Base-by-base conservation (phyloP, 2,888 invertebrate genomes). In the Yponomeuta sedellus region DNA sequence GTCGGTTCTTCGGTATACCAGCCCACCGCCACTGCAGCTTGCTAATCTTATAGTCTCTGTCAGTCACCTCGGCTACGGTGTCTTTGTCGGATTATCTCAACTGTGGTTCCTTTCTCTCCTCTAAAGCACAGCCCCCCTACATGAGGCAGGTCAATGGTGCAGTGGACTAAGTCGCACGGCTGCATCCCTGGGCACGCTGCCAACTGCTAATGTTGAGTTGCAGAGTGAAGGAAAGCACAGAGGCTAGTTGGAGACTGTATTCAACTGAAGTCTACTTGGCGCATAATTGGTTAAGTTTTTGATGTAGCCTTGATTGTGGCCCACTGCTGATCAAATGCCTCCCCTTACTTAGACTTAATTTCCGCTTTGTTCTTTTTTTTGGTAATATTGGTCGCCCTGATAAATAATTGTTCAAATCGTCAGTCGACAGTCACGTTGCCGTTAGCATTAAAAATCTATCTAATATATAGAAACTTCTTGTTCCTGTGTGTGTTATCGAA, bases 131-230 rank as follows among this genome's bases (percentile, higher is more conserved):
- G 59, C 11, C 66, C 86, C 88, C 89, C 88, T 88, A 89, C 81
- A 72, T 70, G 75, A 79, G 77, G 71, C 81, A 73, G 90, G 91
- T 91, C 90, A 91, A 85, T 91, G 89, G 91, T 88, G 86, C 90
- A 91, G 84, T 91, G 88, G 90, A 91, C 90, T 91, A 91, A 83
- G 86, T 68, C 84, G 78, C 59, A 73, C 73, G 69, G 79, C 82
- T 81, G 85, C 86, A 86, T 86, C 78, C 80, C 75, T 71, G 74
- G 74, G 86, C 88, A 87, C 78, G 73, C 71, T 68, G 88, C 89
- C 90, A 88, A 89, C 84, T 85, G 79, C 83, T 85, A 83, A 88
- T 87, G 79, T 57, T 72, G 75, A 70, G 68, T 68, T 69, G 72
- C 69, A 87, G 88, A 76, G 68, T 71, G 52, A 8, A 16, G 61